Evolutionary conservation across 2,888 invertebrate species (phyloP), one percentile per base, ranked within the genome.

Genomic region (Fabriciana adippe): DNA sequence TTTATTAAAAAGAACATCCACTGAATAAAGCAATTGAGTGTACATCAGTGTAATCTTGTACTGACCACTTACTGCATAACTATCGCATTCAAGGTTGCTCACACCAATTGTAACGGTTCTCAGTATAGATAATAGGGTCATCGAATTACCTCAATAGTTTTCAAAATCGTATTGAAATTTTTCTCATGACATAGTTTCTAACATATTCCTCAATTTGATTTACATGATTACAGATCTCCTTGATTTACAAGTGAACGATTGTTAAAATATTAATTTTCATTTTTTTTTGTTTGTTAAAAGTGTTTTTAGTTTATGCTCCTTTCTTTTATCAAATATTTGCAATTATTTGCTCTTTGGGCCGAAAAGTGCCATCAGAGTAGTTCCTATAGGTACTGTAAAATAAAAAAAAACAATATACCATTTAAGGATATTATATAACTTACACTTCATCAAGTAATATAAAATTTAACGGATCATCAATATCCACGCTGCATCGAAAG

Each of bases 31-130:
- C 21, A 15, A 62, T 15, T 62, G 45, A 60, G 59, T 59, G 68
- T 21, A 26, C 51, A 41, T 48, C 21, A 71, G 6, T n/a, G 41
- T 21, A 18, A 66, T 62, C 56, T 62, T 35, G 15, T 18, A 48
- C 69, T 54, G 68, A 59, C 70, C 74, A 71, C 65, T 69, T 64
- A 70, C 51, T 54, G 62, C 53, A 55, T 65, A 45, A 66, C 55
- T 68, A 67, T 72, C 66, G 64, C 64, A 61, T 41, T 64, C 68
- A 74, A 74, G 72, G 74, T 63, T 64, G 56, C 31, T 64, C 68
- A 61, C 55, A 69, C 67, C 61, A 60, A 72, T 71, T 70, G 70
- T 70, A 64, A 68, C 59, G 64, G 50, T 70, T 70, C 63, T 54
- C 66, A 62, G 55, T 64, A 57, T 48, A 31, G 31, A 41, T 11